Percentiles rank a stretch among this genome's conserved stretches.
Evolutionary conservation across 2,113 vertebrate species (phyloP).

Genomic region (Phylloscopus trochiloides): DNA sequence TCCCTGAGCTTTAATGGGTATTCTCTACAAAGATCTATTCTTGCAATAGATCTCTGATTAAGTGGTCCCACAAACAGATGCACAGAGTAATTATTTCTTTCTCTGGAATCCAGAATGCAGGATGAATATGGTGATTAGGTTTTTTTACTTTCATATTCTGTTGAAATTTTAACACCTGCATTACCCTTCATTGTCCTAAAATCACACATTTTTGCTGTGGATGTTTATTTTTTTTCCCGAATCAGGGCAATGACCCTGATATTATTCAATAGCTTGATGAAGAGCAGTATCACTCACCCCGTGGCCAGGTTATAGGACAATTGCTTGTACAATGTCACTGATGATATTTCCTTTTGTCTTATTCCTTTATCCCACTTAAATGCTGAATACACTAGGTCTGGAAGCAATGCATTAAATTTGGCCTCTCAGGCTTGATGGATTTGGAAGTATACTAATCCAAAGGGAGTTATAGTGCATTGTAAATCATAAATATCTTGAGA

Average conservation of each 20-base stretch:
- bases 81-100: not conserved
- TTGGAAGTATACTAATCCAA: not conserved
- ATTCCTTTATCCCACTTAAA: not conserved
- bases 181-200: not conserved
- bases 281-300: not conserved
- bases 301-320: not conserved
- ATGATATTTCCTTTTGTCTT: not conserved
- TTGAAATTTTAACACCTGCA: not conserved
- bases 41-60: not conserved
- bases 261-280: not conserved
- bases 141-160: not conserved
- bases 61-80: not conserved
- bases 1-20: not conserved
- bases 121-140: not conserved
- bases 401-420: not conserved
- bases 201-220: not conserved
- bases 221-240: not conserved
- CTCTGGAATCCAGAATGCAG: not conserved
- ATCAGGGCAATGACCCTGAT: not conserved
- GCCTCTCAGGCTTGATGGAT: not conserved
- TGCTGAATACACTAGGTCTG: not conserved
- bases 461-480: not conserved
- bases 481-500: not conserved
- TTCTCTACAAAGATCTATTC: not conserved
- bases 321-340: not conserved